Evolutionary conservation across 2,888 invertebrate genomes (phyloP), one percentile per base, ranked within the genome.

Genomic region (Latheticus oryzae): DNA sequence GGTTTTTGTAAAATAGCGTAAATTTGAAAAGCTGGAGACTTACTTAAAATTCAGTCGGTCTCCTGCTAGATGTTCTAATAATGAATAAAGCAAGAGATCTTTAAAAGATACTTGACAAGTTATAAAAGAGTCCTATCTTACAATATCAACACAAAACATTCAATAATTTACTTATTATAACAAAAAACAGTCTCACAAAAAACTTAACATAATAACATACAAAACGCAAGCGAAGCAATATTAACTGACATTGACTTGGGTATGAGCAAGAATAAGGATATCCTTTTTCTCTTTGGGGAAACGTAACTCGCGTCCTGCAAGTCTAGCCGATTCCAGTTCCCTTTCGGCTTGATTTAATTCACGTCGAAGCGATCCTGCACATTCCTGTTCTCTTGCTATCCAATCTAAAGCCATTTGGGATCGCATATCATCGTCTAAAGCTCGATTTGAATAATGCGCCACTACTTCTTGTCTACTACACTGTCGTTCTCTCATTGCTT

Each of bases 281-380:
- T 96, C 95, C 76, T 95, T 90, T 78, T 96, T 96, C 79, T 96
- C 96, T 80, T 96, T 96, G 51, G 95, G 95, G 80, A 95, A 95
- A 74, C 96, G 85, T 19, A 96, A 83, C 75, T 96, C 95, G 50
- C 95, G 84, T 0, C 95, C 95, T 45, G 94, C 93, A 60, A 94
- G 84, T 60, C 95, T 83, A 7, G 94, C 93, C 50, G 88, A 86
- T 76, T 91, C 89, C 57, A 95, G 83, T 79, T 96, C 95, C 60
- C 91, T 84, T 78, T 95, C 94, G 2, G 95, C 93, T 54, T 89
- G 84, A 45, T 88, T 87, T 59, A 96, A 81, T 78, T 96, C 95
- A 62, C 88, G 84, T 1, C 89, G 85, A 40, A 95, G 85, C 47
- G 93, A 87, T 1, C 91, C 89, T 2, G 85, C 84, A 68, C 86